Conservation (phyloP, 2,113 vertebrate species). For the Setophaga coronata region DNA sequence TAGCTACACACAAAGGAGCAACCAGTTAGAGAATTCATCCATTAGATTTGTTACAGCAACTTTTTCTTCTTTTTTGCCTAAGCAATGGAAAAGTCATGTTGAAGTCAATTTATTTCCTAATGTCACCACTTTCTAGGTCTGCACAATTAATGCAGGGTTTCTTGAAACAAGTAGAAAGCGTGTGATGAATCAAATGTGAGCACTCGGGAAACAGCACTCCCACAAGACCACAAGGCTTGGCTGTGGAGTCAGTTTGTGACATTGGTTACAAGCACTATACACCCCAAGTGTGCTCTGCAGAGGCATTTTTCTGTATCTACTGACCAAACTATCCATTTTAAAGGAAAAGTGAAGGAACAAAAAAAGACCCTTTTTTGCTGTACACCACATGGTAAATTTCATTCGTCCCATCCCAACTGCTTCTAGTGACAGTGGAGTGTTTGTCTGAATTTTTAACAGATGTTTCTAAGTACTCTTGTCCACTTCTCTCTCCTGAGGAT, state of each 20-base stretch:
- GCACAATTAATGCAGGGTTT: neutral
- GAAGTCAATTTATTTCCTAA: constrained; percentile 20
- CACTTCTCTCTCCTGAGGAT: constrained; percentile 60
- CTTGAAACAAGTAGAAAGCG: neutral
- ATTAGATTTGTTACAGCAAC: neutral
- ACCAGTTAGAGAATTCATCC: neutral
- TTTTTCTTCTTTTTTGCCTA: neutral
- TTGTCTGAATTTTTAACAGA: constrained; percentile 66
- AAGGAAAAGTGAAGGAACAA: neutral
- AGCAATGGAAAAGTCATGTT: neutral
- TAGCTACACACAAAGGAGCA: neutral
- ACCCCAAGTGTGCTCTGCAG: neutral
- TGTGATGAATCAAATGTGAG: neutral
- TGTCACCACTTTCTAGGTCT: neutral
- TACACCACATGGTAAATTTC: neutral
- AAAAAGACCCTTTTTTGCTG: neutral
- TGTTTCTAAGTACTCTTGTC: constrained; percentile 64
- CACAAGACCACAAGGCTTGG: neutral
- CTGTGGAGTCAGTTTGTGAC: neutral
- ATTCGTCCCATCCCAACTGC: neutral
- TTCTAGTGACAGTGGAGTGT: constrained; percentile 44
- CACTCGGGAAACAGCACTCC: neutral
- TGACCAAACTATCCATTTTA: neutral
- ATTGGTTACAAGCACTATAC: neutral
- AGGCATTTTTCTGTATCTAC: neutral